Conservation (phyloP, 1,140 invertebrate species). For the Aphidius gifuensis region DNA sequence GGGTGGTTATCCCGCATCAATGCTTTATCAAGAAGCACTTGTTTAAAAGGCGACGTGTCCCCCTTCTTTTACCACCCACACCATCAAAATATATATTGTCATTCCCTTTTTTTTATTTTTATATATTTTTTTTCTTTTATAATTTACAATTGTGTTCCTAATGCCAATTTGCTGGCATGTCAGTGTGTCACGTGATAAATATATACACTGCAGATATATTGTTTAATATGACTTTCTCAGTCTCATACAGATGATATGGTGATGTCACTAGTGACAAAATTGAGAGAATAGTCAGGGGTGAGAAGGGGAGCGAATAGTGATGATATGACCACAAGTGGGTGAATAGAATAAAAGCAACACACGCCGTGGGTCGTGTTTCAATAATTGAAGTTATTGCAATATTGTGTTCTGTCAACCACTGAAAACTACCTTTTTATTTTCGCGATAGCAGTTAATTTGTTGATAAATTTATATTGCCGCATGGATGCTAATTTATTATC, state of each 20-base stretch:
- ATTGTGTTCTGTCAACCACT: constrained; percentile 53
- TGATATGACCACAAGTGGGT: constrained; percentile 6
- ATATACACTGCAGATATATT: too few relatives aligned
- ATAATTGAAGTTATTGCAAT: constrained; percentile 58
- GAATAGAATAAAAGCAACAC: constrained; percentile 29
- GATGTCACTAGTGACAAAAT: too few relatives aligned
- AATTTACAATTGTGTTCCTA: neutral
- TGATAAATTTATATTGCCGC: too few relatives aligned
- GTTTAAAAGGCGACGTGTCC: constrained; percentile 53
- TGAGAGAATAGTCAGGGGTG: neutral
- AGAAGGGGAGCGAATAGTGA: neutral
- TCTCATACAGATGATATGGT: too few relatives aligned
- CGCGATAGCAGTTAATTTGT: neutral
- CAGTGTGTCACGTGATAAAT: too few relatives aligned
- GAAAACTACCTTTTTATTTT: constrained; percentile 32
- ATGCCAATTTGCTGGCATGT: too few relatives aligned
- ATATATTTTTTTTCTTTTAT: neutral
- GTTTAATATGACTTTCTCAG: too few relatives aligned
- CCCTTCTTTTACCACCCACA: constrained; percentile 26
- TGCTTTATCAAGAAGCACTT: constrained; percentile 57
- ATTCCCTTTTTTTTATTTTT: neutral
- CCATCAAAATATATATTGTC: constrained; percentile 9
- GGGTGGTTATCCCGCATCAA: constrained; percentile 49
- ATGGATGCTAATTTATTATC: too few relatives aligned
- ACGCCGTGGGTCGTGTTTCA: constrained; percentile 44